Base-by-base conservation (phyloP, 2,797 vertebrate genomes). In the Numenius phaeopus region DNA sequence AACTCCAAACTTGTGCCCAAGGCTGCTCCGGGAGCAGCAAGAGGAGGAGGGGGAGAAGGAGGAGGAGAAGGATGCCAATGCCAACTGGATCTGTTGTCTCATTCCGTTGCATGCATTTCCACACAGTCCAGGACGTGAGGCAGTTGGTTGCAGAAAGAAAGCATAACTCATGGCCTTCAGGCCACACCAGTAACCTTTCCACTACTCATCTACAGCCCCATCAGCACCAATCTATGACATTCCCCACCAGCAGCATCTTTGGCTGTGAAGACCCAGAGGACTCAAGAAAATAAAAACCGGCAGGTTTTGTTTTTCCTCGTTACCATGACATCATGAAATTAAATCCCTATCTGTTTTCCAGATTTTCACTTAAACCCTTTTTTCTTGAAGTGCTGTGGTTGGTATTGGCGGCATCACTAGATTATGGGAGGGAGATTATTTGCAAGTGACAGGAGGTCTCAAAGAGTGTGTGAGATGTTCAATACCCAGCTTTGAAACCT, bases 241-340 rank as follows among this genome's bases (percentile, higher is more conserved):
- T 49, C 61, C 83, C 37, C 64, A 39, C 65, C 69, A 30, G 69
- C 70, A 76, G 49, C 9, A 14, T 58, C 93, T 82, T 69, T 69
- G 69, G 83, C 73, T 75, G 5, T 76, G 81, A 81, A 93, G 21
- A 26, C 62, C 54, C 58, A 87, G 72, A 92, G 52, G 34, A 80
- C 70, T 72, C 50, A 80, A 29, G 70, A 88, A 71, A 52, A 65
- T 34, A 47, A 29, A 47, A 78, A 11, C 42, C 39, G 47, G 37
- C 30, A 30, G 39, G 29, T 82, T 85, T 64, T 6, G 30, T 46
- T 32, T 39, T 73, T 83, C 62, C 42, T 69, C 8, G 8, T 89
- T 71, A 44, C 82, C 18, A 15, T 39, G 66, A 80, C 47, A 29
- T 88, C 87, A 76, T 58, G 81, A 87, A 94, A 94, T 77, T 65